Percentiles rank a stretch among this genome's conserved stretches.
phyloP scores from a whole-genome alignment of 2,113 vertebrate species.

The Mesocricetus auratus region DNA sequence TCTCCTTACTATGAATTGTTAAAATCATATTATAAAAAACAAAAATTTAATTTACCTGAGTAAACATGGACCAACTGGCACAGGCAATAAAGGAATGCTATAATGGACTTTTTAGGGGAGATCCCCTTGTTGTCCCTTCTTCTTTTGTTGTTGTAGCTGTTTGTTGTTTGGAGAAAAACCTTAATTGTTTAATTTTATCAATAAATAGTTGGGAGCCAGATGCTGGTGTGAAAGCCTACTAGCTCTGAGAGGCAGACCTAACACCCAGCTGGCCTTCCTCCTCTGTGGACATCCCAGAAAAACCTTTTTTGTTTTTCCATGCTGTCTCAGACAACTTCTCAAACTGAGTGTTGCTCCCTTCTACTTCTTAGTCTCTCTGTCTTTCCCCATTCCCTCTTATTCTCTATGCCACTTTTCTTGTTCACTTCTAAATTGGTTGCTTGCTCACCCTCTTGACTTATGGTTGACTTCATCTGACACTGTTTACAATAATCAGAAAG shows the following conservation, averaged over 20 bases:
- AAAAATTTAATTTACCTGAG: background rate
- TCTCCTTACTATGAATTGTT: background rate
- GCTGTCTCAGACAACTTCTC: background rate
- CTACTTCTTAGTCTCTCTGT: background rate
- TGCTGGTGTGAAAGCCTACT: background rate
- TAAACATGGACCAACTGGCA: background rate
- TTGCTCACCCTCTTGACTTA: background rate
- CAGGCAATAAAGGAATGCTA: background rate
- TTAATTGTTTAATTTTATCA: background rate
- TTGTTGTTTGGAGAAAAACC: background rate
- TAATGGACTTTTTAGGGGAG: background rate
- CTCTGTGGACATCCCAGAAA: background rate
- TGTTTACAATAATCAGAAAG: background rate
- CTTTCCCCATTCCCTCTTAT: background rate
- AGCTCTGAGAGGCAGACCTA: background rate
- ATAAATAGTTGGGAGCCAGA: background rate
- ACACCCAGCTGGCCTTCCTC: background rate
- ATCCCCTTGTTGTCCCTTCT: background rate
- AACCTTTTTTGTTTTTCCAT: background rate
- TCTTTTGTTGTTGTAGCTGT: background rate
- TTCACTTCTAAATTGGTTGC: background rate
- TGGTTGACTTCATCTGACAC: background rate
- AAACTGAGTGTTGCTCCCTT: background rate
- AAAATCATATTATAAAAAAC: background rate
- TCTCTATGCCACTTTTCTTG: background rate